Conservation (phyloP, 2,797 vertebrate genomes). For the Luscinia luscinia region DNA sequence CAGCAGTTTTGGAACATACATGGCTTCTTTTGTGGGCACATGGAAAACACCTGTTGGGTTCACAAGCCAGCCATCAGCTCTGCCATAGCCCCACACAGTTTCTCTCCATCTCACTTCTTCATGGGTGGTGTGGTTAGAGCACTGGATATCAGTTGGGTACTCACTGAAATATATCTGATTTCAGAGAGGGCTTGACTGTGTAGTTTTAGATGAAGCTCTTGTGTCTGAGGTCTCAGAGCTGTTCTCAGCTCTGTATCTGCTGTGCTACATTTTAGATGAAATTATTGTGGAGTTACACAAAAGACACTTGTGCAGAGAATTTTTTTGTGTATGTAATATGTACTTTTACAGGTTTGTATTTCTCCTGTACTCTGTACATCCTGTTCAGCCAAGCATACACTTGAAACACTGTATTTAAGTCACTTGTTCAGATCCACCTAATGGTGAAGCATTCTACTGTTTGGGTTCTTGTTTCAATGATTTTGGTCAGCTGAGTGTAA, state of each 20-base stretch:
- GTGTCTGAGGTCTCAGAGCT: not conserved
- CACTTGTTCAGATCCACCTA: not conserved
- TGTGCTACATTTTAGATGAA: not conserved
- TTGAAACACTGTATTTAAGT: not conserved
- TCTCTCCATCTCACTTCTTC: not conserved
- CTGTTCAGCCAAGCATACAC: not conserved
- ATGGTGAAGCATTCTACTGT: not conserved
- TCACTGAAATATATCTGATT: not conserved
- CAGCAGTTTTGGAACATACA: not conserved
- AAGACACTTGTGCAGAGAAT: not conserved
- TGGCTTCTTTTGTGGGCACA: not conserved
- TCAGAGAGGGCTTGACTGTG: not conserved
- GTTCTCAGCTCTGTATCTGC: not conserved
- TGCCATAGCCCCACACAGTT: not conserved
- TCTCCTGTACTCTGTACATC: not conserved
- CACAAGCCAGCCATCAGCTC: not conserved
- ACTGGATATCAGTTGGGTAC: not conserved
- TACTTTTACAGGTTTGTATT: not conserved
- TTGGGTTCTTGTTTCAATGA: not conserved
- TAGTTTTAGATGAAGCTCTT: not conserved
- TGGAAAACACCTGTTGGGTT: not conserved
- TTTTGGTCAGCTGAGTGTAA: not conserved
- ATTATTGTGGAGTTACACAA: not conserved
- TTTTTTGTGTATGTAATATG: not conserved
- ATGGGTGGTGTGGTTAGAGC: not conserved